Evolutionary conservation across 2,888 invertebrate species (phyloP), one percentile per base, ranked within the genome.

Genomic region (Dryadula phaetusa): DNA sequence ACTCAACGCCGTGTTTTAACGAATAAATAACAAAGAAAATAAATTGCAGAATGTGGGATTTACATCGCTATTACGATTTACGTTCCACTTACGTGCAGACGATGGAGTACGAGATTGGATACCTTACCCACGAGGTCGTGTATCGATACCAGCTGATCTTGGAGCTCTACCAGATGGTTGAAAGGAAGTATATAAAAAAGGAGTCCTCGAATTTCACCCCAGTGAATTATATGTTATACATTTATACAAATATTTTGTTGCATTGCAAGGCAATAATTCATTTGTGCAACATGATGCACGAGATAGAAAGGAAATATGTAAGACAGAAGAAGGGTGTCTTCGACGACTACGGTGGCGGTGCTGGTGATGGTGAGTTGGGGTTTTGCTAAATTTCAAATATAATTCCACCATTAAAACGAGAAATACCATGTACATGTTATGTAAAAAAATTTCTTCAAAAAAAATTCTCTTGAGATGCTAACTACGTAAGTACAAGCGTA

Each of bases 271-370:
- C 67, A 0, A 77, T 85, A 0, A 66, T 78, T 1, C 82, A 86
- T 37, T 49, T 82, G 3, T 82, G 82, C 47, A 79, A 83, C 49
- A 84, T 84, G 82, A 56, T 86, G 5, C 76, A 77, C 14, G 84
- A 84, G 37, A 0, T 84, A 0, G 77, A 82, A 40, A 62, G n/a
- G 0, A 84, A 76, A n/a, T 80, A 74, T 37, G 44, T 22, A 12
- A 61, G 2, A 1, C 54, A 63, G 12, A 54, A 63, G 14, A 49
- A 37, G 4, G 69, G 72, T 0, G 64, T 69, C 3, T 73, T 73
- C 25, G 67, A 60, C 7, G 69, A 66, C 8, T 52, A 47, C 16
- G 52, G 52, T 18, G 52, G 52, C 5, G 3, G 16, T 10, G n/a
- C n/a, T n/a, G 16, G 2, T 8, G 2, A 8, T 3, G n/a, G 28